Conservation (phyloP, 2,797 vertebrate genomes). For the Sciurus carolinensis region DNA sequence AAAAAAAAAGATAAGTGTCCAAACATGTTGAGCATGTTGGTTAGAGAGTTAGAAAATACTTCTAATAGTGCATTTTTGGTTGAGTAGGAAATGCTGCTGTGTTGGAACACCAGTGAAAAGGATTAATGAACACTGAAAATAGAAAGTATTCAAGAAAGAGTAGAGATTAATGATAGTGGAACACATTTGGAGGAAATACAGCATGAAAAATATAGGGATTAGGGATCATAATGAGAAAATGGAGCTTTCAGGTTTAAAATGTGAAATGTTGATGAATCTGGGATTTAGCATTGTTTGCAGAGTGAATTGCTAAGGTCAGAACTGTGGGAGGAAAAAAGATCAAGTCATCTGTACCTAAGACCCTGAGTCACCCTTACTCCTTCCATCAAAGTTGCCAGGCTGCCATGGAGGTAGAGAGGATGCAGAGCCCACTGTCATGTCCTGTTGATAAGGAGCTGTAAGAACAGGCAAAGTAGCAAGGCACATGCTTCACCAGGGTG, state of each 20-base stretch:
- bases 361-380: too few relatives aligned
- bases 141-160: neutral
- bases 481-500: neutral
- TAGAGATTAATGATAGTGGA: neutral
- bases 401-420: neutral
- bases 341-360: too few relatives aligned
- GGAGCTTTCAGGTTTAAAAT: neutral
- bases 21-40: neutral
- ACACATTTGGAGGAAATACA: neutral
- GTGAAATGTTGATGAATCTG: neutral
- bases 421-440: neutral
- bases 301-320: neutral
- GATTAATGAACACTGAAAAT: neutral
- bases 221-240: neutral
- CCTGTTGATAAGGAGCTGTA: neutral
- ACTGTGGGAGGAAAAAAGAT: neutral
- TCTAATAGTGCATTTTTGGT: neutral
- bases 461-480: neutral
- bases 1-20: neutral
- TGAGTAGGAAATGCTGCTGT: neutral
- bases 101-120: neutral
- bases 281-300: neutral
- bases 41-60: neutral
- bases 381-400: neutral
- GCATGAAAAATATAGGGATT: neutral